Evolutionary conservation across 2,888 invertebrate genomes (phyloP), one percentile per base, ranked within the genome.

Genomic region (Agelastica alni): DNA sequence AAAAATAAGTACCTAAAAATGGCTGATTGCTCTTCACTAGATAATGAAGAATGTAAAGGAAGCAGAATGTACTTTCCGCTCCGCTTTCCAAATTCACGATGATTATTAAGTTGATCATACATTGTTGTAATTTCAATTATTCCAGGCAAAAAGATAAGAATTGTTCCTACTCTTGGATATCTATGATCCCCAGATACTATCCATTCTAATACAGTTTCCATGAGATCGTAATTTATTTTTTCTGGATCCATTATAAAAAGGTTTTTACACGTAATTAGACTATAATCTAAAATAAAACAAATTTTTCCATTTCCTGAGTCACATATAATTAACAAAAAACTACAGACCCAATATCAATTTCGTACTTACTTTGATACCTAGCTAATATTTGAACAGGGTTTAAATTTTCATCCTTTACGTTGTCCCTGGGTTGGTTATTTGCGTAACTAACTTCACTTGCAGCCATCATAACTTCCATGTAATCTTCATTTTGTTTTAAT

Each of bases 31-130:
- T 94, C 93, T 68, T 91, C 89, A 61, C 88, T 91, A 0, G 92
- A 87, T 18, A 95, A 77, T 0, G 90, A 84, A 0, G 93, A 94
- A 75, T 95, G 95, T 3, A 95, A 79, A 0, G 93, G 93, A n/a
- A 94, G 81, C 31, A 94, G 74, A 4, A 86, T 61, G 71, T 84
- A 91, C 64, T 85, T 86, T 9, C 85, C 85, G 10, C 78, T 79
- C 67, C 83, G 81, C 2, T 82, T 81, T 55, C 83, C 83, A 68
- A 91, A 85, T 7, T 82, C 80, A 16, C 79, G 79, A 69, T 87
- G 86, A 20, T 86, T 84, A 37, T 77, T 77, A 1, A 92, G 76
- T 59, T 84, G 83, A 59, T 91, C 89, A 66, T 86, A 84, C 2
- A 91, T 72, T 0, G 82, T 72, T 73, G 87, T 86, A 39, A 92